These are phyloP conservation scores for Lamellibrachia columna DNA, from an alignment of 2,888 invertebrate species.

Conservation along the genomic window DNA sequence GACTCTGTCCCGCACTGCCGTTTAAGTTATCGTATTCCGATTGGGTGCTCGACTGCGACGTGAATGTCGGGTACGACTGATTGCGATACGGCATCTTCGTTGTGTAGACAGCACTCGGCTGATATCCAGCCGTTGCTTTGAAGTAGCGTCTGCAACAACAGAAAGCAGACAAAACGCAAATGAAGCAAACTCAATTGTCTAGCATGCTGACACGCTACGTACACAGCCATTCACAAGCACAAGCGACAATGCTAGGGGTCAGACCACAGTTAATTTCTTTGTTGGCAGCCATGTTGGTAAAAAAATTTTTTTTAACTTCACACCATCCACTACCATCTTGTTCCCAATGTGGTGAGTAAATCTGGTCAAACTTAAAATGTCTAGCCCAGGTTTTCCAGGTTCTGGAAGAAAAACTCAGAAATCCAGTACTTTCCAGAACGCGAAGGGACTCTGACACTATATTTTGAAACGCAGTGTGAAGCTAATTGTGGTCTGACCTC, in stretches of 20 bases:
- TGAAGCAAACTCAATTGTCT: background rate
- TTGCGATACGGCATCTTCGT: conserved; percentile 63
- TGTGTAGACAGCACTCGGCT: conserved; percentile 55
- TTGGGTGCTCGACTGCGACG: conserved; percentile 47
- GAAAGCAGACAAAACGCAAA: conserved; percentile 14
- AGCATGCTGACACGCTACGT: background rate
- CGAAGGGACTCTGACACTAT: background rate
- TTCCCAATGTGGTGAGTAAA: background rate
- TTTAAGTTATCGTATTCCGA: conserved; percentile 58
- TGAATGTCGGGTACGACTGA: conserved; percentile 64
- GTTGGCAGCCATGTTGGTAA: background rate
- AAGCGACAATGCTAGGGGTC: background rate
- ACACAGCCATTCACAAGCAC: background rate
- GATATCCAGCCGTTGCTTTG: background rate
- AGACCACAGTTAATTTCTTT: background rate
- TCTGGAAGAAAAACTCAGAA: background rate
- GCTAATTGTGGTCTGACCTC: background rate
- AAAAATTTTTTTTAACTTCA: background rate
- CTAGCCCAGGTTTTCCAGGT: background rate
- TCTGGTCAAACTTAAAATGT: background rate
- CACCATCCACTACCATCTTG: background rate
- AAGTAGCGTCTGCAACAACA: background rate
- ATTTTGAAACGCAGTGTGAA: background rate
- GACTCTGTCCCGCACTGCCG: conserved; percentile 17
- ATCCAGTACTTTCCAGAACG: no score